These are phyloP conservation scores for Drosophila birchii DNA, from an alignment of 2,888 invertebrate genomes.

Conservation along the genomic window DNA sequence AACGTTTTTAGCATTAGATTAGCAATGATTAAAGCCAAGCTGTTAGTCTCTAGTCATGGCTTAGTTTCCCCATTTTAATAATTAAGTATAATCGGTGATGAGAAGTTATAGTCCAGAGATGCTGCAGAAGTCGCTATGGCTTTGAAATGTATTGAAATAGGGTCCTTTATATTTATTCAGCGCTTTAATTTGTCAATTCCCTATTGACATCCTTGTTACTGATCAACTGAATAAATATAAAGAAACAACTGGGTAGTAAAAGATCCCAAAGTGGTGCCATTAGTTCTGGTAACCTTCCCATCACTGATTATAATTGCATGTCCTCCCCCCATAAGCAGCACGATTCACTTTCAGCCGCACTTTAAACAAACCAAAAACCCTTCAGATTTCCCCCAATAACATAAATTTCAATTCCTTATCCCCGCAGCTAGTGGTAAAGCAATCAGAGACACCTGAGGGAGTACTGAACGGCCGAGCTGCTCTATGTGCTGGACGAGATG, in stretches of 20 bases:
- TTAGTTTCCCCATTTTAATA: constrained; percentile 1
- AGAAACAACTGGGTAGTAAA: neutral
- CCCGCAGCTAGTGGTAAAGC: constrained; percentile 86
- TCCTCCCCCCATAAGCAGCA: constrained; percentile 4
- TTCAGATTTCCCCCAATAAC: constrained; percentile 31
- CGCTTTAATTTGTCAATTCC: too few relatives aligned
- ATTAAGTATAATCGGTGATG: constrained; percentile 5
- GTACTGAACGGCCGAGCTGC: constrained; percentile 93
- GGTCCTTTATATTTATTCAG: too few relatives aligned
- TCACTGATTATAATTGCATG: constrained; percentile 22
- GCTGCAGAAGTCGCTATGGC: neutral
- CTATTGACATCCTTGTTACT: too few relatives aligned
- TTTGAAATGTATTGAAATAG: neutral
- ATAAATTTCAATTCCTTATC: constrained; percentile 30
- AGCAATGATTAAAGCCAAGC: neutral
- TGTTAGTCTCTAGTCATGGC: constrained; percentile 3
- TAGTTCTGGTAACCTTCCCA: constrained; percentile 2
- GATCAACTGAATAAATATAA: neutral
- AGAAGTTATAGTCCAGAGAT: neutral
- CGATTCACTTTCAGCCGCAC: constrained; percentile 2
- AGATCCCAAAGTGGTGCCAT: neutral
- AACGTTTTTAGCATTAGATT: constrained; percentile 1
- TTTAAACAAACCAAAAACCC: neutral
- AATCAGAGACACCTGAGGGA: constrained; percentile 86
- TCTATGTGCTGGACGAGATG: constrained; percentile 90